phyloP scores from a whole-genome alignment of 2,113 vertebrate species.

The Gasterosteus nipponicus region DNA sequence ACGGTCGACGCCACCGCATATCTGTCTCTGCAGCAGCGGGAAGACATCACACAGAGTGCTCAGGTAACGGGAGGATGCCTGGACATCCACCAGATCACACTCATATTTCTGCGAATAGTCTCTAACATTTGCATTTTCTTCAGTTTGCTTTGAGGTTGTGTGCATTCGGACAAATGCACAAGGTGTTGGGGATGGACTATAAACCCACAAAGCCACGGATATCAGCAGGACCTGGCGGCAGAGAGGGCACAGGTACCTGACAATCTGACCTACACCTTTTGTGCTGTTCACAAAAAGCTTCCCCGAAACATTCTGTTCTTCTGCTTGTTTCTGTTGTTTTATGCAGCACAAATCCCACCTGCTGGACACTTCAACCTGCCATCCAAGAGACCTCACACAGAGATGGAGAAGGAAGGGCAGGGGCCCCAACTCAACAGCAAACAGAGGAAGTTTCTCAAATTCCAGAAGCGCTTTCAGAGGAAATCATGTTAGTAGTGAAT shows the following conservation, averaged over 20 bases:
- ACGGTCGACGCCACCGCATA: slow-evolving; percentile 85
- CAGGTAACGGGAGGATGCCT: slow-evolving; percentile 76
- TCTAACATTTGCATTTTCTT: slow-evolving; percentile 6
- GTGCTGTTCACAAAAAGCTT: background rate
- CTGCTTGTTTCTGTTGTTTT: background rate
- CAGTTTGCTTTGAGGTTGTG: slow-evolving; percentile 92
- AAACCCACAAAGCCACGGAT: slow-evolving; percentile 87
- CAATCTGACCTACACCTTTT: background rate
- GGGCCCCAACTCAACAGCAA: slow-evolving; percentile 86
- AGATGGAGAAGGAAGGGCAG: slow-evolving; percentile 81
- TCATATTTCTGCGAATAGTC: background rate
- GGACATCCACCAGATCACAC: background rate
- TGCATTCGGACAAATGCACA: slow-evolving; percentile 94
- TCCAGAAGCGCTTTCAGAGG: slow-evolving; percentile 84
- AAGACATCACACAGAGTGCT: slow-evolving; percentile 96
- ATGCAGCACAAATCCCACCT: slow-evolving; percentile 84
- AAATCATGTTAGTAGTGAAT: slow-evolving; percentile 67
- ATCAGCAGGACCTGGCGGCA: slow-evolving; percentile 76
- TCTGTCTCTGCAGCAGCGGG: slow-evolving; percentile 90
- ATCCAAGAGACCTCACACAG: slow-evolving; percentile 86
- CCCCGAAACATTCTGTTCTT: background rate
- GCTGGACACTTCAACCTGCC: slow-evolving; percentile 80
- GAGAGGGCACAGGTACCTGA: slow-evolving; percentile 61
- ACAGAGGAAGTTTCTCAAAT: slow-evolving; percentile 89
- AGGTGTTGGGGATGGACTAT: slow-evolving; percentile 92